phyloP scores from a whole-genome alignment of 2,113 vertebrate genomes.

The Mirza zaza region DNA sequence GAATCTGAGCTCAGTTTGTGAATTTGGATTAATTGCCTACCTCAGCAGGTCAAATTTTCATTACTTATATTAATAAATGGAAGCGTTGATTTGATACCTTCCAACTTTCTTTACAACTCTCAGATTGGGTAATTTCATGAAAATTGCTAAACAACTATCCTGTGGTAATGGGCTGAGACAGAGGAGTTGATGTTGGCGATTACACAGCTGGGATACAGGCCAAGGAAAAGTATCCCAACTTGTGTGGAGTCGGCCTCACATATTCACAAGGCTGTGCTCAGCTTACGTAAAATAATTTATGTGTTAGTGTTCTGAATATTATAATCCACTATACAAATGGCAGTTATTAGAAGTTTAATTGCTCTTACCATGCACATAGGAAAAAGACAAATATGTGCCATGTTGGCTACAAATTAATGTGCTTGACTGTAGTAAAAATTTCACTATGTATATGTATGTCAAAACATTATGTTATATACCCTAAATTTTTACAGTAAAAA shows the following conservation, averaged over 20 bases:
- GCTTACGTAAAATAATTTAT: neutral
- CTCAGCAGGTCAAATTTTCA: neutral
- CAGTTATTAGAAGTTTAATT: neutral
- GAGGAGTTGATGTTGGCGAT: neutral
- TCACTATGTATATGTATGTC: neutral
- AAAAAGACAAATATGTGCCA: neutral
- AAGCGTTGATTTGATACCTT: neutral
- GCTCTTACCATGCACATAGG: too few relatives aligned
- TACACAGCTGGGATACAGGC: neutral
- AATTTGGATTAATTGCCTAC: neutral
- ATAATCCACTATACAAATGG: neutral
- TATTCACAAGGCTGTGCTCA: neutral
- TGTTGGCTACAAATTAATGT: neutral
- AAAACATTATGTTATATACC: neutral
- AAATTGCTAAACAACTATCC: neutral
- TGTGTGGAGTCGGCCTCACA: neutral
- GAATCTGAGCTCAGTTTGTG: neutral
- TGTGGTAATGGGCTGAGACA: neutral
- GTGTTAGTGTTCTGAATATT: neutral
- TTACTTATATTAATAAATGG: neutral
- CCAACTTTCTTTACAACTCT: neutral
- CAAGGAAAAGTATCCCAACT: neutral
- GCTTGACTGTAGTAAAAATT: neutral
- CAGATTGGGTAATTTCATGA: neutral
- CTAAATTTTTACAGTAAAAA: neutral